A percentile compares a stretch with the other conserved stretches of the same genome.
phyloP scores from a whole-genome alignment of 2,888 invertebrate species.

The Hydropsyche betteni region DNA sequence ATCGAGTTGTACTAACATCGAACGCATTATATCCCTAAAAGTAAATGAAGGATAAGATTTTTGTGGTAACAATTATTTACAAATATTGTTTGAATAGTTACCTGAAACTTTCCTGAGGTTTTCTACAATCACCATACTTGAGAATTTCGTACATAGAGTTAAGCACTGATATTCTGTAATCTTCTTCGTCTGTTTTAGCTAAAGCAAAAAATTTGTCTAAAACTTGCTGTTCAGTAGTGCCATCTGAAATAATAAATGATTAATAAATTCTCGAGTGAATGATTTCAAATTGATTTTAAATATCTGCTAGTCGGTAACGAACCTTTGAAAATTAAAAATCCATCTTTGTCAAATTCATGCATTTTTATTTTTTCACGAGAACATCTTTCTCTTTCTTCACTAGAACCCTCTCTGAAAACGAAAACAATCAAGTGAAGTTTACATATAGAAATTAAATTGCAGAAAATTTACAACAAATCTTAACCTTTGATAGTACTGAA shows the following conservation, averaged over 20 bases:
- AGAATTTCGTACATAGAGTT: slow-evolving; percentile 63
- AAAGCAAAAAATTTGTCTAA: slow-evolving; percentile 53
- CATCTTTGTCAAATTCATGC: slow-evolving; percentile 65
- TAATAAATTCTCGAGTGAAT: slow-evolving; percentile 4
- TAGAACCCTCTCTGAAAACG: slow-evolving; percentile 61
- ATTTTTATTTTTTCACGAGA: slow-evolving; percentile 52
- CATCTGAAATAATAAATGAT: slow-evolving; percentile 55
- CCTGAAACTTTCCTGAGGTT: slow-evolving; percentile 64
- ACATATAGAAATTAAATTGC: not conserved
- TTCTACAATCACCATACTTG: slow-evolving; percentile 63
- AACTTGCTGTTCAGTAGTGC: slow-evolving; percentile 62
- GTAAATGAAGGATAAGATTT: slow-evolving; percentile 44
- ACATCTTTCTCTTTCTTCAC: slow-evolving; percentile 60
- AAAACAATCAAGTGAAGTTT: slow-evolving; percentile 10
- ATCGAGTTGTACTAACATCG: slow-evolving; percentile 78
- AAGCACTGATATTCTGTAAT: slow-evolving; percentile 59
- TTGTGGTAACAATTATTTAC: not conserved
- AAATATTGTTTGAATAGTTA: slow-evolving; percentile 53
- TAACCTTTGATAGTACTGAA: slow-evolving; percentile 49
- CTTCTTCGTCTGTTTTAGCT: slow-evolving; percentile 56
- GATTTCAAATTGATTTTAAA: not conserved
- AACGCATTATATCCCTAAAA: slow-evolving; percentile 74
- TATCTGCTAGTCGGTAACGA: not conserved
- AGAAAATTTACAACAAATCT: not conserved
- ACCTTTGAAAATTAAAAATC: slow-evolving; percentile 69